phyloP scores from a whole-genome alignment of 2,888 invertebrate species.

The Laothoe populi region DNA sequence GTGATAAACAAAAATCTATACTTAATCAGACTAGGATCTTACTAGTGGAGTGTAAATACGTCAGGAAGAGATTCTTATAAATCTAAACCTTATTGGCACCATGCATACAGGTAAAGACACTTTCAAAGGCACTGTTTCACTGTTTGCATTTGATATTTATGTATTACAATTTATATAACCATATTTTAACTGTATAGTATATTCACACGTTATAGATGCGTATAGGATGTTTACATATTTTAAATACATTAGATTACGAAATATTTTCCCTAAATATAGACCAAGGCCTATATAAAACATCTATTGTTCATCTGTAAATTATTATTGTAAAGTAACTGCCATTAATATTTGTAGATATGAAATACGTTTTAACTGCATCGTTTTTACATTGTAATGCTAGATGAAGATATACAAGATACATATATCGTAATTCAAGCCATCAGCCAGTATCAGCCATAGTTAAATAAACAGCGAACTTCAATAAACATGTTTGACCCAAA shows the following conservation, averaged over 20 bases:
- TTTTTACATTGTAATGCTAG: too few species aligned
- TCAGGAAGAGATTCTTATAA: slow-evolving; percentile 64
- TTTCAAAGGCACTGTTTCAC: slow-evolving; percentile 50
- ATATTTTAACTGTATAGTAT: neutral
- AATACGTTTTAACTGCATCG: too few species aligned
- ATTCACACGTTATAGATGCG: neutral
- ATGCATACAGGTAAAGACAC: slow-evolving; percentile 45
- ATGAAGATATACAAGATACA: too few species aligned
- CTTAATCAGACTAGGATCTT: slow-evolving; percentile 51
- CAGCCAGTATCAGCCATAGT: too few species aligned
- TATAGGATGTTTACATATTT: too few species aligned
- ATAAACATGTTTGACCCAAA: too few species aligned
- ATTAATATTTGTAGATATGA: neutral
- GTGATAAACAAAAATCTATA: slow-evolving; percentile 30
- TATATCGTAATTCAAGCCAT: too few species aligned
- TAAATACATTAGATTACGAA: too few species aligned
- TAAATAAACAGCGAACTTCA: too few species aligned
- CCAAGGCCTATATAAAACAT: too few species aligned
- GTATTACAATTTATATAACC: neutral
- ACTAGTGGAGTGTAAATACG: slow-evolving; percentile 65
- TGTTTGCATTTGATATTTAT: neutral
- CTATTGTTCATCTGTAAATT: too few species aligned
- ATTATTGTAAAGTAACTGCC: neutral
- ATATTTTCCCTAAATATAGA: too few species aligned
- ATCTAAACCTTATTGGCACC: slow-evolving; percentile 61